Base-by-base conservation (phyloP, 2,888 invertebrate species). In the Amorpha juglandis region DNA sequence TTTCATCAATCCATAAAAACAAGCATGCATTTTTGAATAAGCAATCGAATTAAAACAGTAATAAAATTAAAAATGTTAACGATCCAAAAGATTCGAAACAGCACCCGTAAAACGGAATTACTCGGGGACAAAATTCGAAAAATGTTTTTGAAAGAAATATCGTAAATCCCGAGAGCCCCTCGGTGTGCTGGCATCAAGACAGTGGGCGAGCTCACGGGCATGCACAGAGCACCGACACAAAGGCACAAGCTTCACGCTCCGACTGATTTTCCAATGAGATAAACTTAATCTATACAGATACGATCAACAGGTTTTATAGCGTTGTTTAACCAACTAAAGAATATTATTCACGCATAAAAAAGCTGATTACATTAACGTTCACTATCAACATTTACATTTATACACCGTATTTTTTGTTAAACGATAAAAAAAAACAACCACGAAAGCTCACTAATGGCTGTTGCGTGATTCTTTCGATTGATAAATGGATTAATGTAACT, bases 221-320 rank as follows among this genome's bases (percentile, higher is more conserved):
- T 27, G 27, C 19, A 21, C 47, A 38, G 21, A 27, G 42, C 21
- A n/a, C 21, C 51, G 62, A 51, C 50, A 62, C 50, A 42, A 69
- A 74, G 75, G 69, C 70, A 68, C 68, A 73, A 73, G 71, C 70
- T 82, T 82, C 75, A 82, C 82, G 84, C 76, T 74, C 71, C 70
- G 69, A 68, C 69, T 74, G 69, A 65, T 65, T 12, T 45, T 63
- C 58, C 53, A 65, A 71, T 74, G 80, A 75, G 81, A 82, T 83
- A 79, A 77, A 68, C 66, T 70, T 79, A 77, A 80, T 78, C 75
- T 74, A 74, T 78, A 68, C 70, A 71, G 75, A 79, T 79, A 68
- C 62, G 74, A 83, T 80, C 79, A 77, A 74, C 72, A 66, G 70
- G 74, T 75, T 80, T 76, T 76, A 80, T 75, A 72, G 70, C 70